Conservation (phyloP, 2,888 invertebrate genomes). For the Liodrosophila aerea region DNA sequence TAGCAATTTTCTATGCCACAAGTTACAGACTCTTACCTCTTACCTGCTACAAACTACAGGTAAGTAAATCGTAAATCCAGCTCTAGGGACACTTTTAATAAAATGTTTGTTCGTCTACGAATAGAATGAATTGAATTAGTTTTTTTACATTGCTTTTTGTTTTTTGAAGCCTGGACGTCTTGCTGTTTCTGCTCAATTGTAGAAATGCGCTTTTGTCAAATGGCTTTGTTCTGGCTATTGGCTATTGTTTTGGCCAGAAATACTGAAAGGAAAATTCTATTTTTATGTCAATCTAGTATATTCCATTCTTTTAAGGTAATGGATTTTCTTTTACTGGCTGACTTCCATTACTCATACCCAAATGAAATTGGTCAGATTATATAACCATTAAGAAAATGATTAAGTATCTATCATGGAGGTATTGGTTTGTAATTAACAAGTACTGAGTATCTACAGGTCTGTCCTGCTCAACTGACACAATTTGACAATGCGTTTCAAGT, state of each 20-base stretch:
- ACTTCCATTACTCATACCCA: too few relatives aligned
- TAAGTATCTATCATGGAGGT: too few relatives aligned
- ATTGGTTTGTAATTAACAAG: too few relatives aligned
- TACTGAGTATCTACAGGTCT: too few relatives aligned
- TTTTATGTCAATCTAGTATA: background rate
- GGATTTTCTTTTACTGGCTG: too few relatives aligned
- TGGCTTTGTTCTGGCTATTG: too few relatives aligned
- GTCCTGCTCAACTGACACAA: too few relatives aligned
- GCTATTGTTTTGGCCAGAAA: conserved; percentile 9
- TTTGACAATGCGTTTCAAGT: conserved; percentile 9
- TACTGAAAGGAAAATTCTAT: conserved; percentile 5
- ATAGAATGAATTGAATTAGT: conserved; percentile 31
- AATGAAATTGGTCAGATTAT: too few relatives aligned
- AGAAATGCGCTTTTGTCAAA: conserved; percentile 15
- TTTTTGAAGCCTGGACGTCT: background rate
- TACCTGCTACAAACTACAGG: conserved; percentile 23
- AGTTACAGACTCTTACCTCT: conserved; percentile 27
- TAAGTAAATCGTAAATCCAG: conserved; percentile 33
- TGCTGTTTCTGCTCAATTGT: background rate
- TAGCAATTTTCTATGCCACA: conserved; percentile 50
- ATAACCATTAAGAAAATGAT: too few relatives aligned
- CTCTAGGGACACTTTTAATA: conserved; percentile 54
- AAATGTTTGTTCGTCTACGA: conserved; percentile 24
- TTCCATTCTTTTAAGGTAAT: background rate
- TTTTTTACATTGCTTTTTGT: conserved; percentile 32